phyloP scores from a whole-genome alignment of 2,113 vertebrate genomes.

The Cranoglanis bouderius region DNA sequence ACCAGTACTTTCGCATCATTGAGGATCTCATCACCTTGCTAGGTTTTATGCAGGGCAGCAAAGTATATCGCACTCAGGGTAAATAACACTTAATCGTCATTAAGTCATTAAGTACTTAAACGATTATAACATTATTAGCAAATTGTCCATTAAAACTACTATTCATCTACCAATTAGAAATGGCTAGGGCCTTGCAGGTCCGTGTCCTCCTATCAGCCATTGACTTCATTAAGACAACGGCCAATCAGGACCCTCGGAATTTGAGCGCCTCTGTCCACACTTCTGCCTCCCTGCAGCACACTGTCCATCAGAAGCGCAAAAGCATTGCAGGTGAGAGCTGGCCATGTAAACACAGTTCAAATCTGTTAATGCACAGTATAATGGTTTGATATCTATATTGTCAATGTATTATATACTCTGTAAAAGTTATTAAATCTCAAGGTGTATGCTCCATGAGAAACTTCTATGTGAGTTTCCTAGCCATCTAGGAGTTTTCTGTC shows the following conservation, averaged over 20 bases:
- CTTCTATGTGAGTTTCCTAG: not conserved
- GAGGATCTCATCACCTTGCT: constrained; percentile 95
- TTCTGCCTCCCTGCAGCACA: constrained; percentile 69
- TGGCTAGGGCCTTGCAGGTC: constrained; percentile 89
- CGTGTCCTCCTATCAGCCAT: constrained; percentile 90
- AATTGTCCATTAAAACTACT: not conserved
- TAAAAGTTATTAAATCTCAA: not conserved
- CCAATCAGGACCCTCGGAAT: constrained; percentile 83
- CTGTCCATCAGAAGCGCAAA: constrained; percentile 84
- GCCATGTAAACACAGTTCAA: not conserved
- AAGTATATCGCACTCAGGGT: constrained; percentile 89
- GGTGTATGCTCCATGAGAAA: not conserved
- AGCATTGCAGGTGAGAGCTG: constrained; percentile 85
- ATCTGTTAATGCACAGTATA: not conserved
- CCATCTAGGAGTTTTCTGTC: not conserved
- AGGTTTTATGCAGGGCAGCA: constrained; percentile 92
- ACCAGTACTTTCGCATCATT: constrained; percentile 97
- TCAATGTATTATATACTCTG: not conserved
- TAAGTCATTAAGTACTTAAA: not conserved
- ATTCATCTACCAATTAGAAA: constrained; percentile 72
- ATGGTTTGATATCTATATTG: not conserved
- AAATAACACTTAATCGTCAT: constrained; percentile 62
- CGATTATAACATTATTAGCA: not conserved
- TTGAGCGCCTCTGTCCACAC: constrained; percentile 67
- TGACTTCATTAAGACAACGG: constrained; percentile 90